phyloP scores from a whole-genome alignment of 1,140 invertebrate genomes.

The Ooceraea biroi region DNA sequence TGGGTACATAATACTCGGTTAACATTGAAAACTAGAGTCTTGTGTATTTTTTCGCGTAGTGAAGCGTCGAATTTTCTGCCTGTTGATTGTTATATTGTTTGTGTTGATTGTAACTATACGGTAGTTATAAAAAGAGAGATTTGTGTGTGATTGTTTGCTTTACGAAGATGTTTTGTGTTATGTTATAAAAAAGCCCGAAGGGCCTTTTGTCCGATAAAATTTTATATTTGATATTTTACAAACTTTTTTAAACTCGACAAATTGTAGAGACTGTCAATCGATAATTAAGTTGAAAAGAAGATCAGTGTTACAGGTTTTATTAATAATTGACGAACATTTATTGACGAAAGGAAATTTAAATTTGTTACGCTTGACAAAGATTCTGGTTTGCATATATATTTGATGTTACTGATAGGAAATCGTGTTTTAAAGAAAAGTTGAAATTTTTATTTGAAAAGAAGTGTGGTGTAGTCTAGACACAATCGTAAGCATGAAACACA shows the following conservation, averaged over 20 bases:
- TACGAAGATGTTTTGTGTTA: neutral
- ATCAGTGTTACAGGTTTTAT: neutral
- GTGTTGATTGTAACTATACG: neutral
- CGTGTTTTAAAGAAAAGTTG: conserved; percentile 4
- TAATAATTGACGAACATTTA: neutral
- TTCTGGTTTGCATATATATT: neutral
- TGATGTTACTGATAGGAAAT: neutral
- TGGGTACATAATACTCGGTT: neutral
- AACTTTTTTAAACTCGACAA: conserved; percentile 7
- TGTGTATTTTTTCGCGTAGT: too few species aligned
- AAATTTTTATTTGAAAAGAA: neutral
- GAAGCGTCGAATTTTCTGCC: too few species aligned
- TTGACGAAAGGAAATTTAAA: neutral
- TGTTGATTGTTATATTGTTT: neutral
- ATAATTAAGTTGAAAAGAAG: neutral
- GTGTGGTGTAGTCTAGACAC: conserved; percentile 5
- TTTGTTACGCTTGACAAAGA: neutral
- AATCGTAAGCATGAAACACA: conserved; percentile 10
- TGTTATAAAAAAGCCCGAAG: neutral
- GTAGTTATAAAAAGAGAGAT: neutral
- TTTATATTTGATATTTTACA: conserved; percentile 5
- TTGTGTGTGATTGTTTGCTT: neutral
- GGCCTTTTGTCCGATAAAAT: neutral
- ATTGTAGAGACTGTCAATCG: neutral
- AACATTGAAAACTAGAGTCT: neutral